Conservation (phyloP, 2,113 vertebrate species). For the Psephotus haematonotus region DNA sequence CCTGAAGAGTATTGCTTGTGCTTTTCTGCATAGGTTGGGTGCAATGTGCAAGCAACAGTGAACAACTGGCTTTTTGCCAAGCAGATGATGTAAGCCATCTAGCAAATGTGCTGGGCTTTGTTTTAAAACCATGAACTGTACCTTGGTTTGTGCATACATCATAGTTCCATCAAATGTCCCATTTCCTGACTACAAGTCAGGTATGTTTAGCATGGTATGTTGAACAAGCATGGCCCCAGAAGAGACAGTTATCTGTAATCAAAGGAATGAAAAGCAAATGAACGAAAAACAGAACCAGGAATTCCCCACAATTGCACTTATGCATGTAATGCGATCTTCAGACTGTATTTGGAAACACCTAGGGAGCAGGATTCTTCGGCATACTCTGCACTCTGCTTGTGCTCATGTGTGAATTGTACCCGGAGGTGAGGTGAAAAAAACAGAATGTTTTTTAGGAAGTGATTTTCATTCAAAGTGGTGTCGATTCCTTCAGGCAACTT, state of each 20-base stretch:
- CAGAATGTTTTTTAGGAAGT: background rate
- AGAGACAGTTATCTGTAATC: slow-evolving; percentile 83
- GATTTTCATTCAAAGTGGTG: background rate
- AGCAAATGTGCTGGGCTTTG: background rate
- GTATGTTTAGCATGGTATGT: slow-evolving; percentile 75
- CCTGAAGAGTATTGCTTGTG: background rate
- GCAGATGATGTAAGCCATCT: background rate
- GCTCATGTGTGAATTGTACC: background rate
- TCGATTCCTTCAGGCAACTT: background rate
- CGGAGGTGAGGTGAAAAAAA: background rate
- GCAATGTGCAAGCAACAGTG: background rate
- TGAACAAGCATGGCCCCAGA: slow-evolving; percentile 90
- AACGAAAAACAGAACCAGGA: slow-evolving; percentile 39
- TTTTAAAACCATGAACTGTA: slow-evolving; percentile 10
- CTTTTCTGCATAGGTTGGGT: background rate
- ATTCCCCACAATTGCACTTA: slow-evolving; percentile 33
- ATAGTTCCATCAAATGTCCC: slow-evolving; percentile 85
- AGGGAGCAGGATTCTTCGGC: background rate
- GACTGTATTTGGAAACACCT: background rate
- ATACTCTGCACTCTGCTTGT: background rate
- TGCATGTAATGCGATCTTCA: background rate
- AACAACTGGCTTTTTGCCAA: background rate
- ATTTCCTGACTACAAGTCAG: slow-evolving; percentile 82
- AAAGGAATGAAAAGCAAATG: background rate
- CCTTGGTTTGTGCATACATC: slow-evolving; percentile 90